A percentile compares a stretch with the other conserved stretches of the same genome.
These are phyloP conservation scores for Enteromius viviparus DNA, from an alignment of 2,797 vertebrate species.

Conservation along the genomic window DNA sequence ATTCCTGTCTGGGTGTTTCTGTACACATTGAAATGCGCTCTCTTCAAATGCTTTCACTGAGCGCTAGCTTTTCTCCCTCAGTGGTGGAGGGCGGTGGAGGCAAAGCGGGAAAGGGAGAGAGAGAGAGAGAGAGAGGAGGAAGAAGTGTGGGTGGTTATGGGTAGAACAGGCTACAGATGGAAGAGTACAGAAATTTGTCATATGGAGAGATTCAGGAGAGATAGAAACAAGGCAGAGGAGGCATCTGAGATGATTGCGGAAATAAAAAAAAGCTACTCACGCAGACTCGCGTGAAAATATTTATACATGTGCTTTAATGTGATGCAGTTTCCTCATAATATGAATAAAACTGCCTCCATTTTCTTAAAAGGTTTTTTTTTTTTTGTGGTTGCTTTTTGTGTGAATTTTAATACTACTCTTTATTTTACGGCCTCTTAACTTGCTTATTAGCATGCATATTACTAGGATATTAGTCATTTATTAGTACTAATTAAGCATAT, in stretches of 20 bases:
- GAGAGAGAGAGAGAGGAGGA: slow-evolving; percentile 22
- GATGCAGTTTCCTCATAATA: not conserved
- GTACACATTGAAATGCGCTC: slow-evolving; percentile 51
- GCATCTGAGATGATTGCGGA: not conserved
- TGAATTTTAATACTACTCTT: too few relatives aligned
- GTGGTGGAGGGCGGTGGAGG: slow-evolving; percentile 35
- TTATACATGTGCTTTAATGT: too few relatives aligned
- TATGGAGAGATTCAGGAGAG: slow-evolving; percentile 72
- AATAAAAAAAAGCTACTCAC: not conserved
- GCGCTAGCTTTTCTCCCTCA: slow-evolving; percentile 52
- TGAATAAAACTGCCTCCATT: not conserved
- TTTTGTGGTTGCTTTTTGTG: too few relatives aligned
- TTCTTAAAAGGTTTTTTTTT: not conserved
- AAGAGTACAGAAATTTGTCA: slow-evolving; percentile 96
- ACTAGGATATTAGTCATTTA: too few relatives aligned
- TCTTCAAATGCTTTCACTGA: slow-evolving; percentile 58
- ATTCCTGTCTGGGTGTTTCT: slow-evolving; percentile 66
- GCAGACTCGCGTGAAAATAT: not conserved
- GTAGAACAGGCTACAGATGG: slow-evolving; percentile 73
- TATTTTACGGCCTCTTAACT: too few relatives aligned
- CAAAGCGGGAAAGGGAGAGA: slow-evolving; percentile 15
- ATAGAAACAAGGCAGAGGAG: not conserved
- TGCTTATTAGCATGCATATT: too few relatives aligned
- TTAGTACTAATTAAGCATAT: too few relatives aligned
- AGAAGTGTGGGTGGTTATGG: slow-evolving; percentile 43